These are phyloP conservation scores for Tanypteryx hageni DNA, from an alignment of 2,888 invertebrate genomes.

Conservation along the genomic window DNA sequence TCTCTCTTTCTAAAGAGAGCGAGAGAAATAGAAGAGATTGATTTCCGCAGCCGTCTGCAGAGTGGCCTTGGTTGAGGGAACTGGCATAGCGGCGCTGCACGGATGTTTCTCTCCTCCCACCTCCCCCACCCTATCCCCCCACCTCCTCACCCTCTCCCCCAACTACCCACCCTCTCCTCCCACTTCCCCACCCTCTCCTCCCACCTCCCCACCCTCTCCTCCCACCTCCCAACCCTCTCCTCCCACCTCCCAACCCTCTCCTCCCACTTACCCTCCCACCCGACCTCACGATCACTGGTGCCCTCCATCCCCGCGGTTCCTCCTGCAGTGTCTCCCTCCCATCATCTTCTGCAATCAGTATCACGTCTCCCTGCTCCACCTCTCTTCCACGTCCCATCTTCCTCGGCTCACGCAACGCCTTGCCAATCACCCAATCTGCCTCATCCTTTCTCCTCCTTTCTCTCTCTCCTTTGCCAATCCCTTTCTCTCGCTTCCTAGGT, in stretches of 20 bases:
- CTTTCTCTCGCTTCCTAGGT: not conserved
- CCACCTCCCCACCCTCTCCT: too few relatives aligned
- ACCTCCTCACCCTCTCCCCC: too few relatives aligned
- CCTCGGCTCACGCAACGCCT: not conserved
- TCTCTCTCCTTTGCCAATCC: not conserved
- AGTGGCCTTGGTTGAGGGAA: not conserved
- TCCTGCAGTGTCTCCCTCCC: not conserved
- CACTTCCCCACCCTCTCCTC: too few relatives aligned
- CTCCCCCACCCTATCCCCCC: too few relatives aligned
- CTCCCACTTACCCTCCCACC: too few relatives aligned
- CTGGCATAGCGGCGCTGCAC: not conserved
- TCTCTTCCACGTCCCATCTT: not conserved
- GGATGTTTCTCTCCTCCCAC: too few relatives aligned
- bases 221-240: too few relatives aligned
- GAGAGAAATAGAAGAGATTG: not conserved
- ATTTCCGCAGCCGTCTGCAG: constrained; percentile 11
- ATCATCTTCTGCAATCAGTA: not conserved
- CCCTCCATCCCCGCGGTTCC: too few relatives aligned
- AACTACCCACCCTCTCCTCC: too few relatives aligned
- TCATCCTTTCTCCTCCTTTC: not conserved
- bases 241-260: too few relatives aligned
- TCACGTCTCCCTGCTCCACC: not conserved
- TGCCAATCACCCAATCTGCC: not conserved
- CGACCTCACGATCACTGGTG: too few relatives aligned
- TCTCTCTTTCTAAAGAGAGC: not conserved